phyloP scores from a whole-genome alignment of 2,797 vertebrate genomes.

The Neopelma chrysocephalum region DNA sequence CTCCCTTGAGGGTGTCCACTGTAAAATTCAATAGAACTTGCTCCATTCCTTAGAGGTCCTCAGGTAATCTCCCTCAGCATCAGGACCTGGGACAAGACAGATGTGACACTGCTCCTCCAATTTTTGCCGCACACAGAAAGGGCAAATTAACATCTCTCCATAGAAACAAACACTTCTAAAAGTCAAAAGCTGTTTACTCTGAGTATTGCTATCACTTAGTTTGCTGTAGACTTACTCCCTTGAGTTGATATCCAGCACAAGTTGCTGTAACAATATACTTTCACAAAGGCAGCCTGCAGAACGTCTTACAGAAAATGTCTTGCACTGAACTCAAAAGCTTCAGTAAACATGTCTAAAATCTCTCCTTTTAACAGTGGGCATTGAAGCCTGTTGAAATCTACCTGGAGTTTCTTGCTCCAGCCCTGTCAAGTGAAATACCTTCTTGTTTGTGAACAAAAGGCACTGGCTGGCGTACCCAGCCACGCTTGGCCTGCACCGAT shows the following conservation, averaged over 20 bases:
- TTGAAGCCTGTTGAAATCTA: not conserved
- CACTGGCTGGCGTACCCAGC: not conserved
- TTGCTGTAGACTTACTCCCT: not conserved
- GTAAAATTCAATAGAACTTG: not conserved
- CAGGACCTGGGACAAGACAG: not conserved
- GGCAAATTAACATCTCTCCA: not conserved
- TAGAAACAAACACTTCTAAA: not conserved
- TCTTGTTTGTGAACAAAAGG: not conserved
- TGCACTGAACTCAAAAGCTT: not conserved
- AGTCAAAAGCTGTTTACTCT: not conserved
- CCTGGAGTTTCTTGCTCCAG: not conserved
- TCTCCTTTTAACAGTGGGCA: not conserved
- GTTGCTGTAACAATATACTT: not conserved
- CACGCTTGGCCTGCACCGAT: not conserved
- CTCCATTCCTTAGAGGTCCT: not conserved
- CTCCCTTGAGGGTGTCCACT: not conserved
- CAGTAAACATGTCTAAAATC: not conserved
- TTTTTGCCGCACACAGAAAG: not conserved
- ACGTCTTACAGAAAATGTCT: fast-evolving
- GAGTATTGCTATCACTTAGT: not conserved
- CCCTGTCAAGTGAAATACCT: not conserved
- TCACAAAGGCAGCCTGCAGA: not conserved
- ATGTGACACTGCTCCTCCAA: not conserved
- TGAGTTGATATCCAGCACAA: not conserved
- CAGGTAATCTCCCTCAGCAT: not conserved